These are phyloP conservation scores for Corythornis madagascariensis DNA, from an alignment of 2,113 vertebrate species.

Conservation along the genomic window DNA sequence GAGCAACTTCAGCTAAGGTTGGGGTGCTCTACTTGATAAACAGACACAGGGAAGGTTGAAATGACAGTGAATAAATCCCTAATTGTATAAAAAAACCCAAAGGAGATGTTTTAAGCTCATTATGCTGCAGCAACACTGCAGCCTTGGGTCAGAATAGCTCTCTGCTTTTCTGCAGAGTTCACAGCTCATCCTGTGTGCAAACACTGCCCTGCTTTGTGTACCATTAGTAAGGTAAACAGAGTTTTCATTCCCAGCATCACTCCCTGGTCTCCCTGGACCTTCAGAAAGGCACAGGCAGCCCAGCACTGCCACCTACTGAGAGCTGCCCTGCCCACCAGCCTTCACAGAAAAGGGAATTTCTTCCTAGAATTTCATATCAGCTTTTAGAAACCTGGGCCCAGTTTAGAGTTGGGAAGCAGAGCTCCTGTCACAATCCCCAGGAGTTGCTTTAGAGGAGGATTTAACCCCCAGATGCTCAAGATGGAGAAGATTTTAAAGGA, in stretches of 20 bases:
- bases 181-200: not conserved
- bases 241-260: not conserved
- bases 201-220: too few relatives aligned
- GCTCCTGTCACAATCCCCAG: fast-evolving
- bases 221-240: not conserved
- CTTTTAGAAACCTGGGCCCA: not conserved
- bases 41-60: not conserved
- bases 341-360: not conserved
- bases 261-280: not conserved
- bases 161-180: not conserved
- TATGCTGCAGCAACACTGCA: not conserved
- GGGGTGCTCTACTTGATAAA: not conserved
- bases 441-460: not conserved
- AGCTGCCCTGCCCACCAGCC: fast-evolving
- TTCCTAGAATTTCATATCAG: not conserved
- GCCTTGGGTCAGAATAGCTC: not conserved
- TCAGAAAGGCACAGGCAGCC: not conserved
- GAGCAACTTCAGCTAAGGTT: not conserved
- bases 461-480: not conserved
- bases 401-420: not conserved
- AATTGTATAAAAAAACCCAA: not conserved
- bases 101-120: not conserved
- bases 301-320: slow-evolving; percentile 44
- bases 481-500: not conserved
- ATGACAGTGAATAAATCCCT: not conserved